Evolutionary conservation across 2,113 vertebrate genomes (phyloP), one percentile per base, ranked within the genome.

Genomic region (Dermatemys mawii): DNA sequence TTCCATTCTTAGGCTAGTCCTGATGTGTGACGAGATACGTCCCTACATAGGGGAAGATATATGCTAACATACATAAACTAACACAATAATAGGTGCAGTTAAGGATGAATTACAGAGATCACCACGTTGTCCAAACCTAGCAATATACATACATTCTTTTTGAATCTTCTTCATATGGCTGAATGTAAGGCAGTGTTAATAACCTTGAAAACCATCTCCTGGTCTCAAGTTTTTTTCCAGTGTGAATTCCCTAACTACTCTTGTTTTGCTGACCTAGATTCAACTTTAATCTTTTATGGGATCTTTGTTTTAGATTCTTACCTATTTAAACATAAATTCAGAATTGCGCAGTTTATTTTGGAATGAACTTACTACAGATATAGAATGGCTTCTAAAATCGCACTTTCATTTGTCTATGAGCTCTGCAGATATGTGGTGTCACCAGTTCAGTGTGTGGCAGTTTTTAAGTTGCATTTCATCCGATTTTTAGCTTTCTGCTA

Each of bases 101-200:
- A 48, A 81, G 83, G 67, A 49, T 93, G 79, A 93, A 92, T 93
- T 84, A 94, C 87, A 84, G 96, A 89, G 78, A 87, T 50, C 19
- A 24, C 87, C 78, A 89, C 84, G 63, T 95, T 96, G 94, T 78
- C 49, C 46, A 96, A 78, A 41, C 50, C 53, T 84, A 88, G 32
- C 49, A 57, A 82, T 90, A 93, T 90, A 79, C 93, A 82, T 89
- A 32, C 63, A 88, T 86, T 89, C 57, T 32, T 60, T 60, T 60
- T 32, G 6, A 60, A 60, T 60, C 57, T 60, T 57, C 27, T 57
- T 60, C 57, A 6, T 32, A 38, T 81, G 22, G 48, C 60, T 94
- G 78, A 84, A 53, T 94, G 29, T 82, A 89, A 82, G 27, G 14
- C 51, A 84, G 17, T 27, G n/a, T 22, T 41, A 89, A 10, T 90